These are phyloP conservation scores for Trichonephila clavata DNA, from an alignment of 1,140 invertebrate species.

Conservation along the genomic window DNA sequence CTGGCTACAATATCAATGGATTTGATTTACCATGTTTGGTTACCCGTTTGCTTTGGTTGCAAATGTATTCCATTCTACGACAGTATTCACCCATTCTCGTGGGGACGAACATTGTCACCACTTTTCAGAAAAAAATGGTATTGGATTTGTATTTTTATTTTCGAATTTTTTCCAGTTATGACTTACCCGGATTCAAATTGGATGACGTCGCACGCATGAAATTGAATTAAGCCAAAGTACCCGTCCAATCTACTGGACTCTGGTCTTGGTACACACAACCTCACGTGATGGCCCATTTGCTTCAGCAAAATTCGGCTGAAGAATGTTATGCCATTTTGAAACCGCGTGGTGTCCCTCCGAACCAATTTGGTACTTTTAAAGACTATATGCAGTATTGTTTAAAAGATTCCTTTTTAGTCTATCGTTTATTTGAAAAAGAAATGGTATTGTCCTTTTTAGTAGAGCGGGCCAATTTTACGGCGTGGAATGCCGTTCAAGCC, in stretches of 20 bases:
- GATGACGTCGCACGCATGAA: slow-evolving; percentile 54
- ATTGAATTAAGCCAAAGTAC: slow-evolving; percentile 9
- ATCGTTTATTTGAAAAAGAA: slow-evolving; percentile 21
- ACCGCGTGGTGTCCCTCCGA: background rate
- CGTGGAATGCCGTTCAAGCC: background rate
- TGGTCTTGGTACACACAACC: slow-evolving; percentile 24
- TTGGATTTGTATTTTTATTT: slow-evolving; percentile 53
- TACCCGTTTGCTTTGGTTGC: background rate
- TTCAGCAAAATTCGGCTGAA: background rate
- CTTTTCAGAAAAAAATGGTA: slow-evolving; percentile 42
- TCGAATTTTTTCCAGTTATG: slow-evolving; percentile 2
- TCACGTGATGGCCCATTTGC: background rate
- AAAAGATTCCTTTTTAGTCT: slow-evolving; percentile 14
- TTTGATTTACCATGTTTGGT: slow-evolving; percentile 49
- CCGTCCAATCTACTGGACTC: slow-evolving; percentile 30
- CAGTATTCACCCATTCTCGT: background rate
- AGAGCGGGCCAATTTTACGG: slow-evolving; percentile 33
- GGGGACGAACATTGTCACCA: background rate
- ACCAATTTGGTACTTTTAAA: slow-evolving; percentile 57
- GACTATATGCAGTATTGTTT: background rate
- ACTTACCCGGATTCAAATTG: slow-evolving; percentile 49
- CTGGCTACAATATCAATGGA: slow-evolving; percentile 49
- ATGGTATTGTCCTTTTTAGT: background rate
- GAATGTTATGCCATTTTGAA: background rate
- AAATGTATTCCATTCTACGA: background rate